These are phyloP conservation scores for Drosophila barbarae DNA, from an alignment of 2,888 invertebrate species.

Conservation along the genomic window DNA sequence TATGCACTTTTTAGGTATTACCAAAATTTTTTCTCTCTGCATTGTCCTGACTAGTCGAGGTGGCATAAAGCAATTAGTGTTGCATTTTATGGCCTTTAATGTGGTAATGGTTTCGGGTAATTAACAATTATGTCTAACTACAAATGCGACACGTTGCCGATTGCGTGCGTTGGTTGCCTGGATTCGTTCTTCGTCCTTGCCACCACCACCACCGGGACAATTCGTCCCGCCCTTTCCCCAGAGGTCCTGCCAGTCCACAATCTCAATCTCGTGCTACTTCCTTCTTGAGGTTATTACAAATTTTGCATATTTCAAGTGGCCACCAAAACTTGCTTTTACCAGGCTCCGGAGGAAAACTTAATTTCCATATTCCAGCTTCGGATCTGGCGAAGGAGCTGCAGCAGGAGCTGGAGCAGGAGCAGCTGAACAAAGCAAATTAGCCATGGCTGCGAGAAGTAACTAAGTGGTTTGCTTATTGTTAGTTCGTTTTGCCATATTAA, in stretches of 20 bases:
- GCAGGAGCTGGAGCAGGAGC: conserved; percentile 14
- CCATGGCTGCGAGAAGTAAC: conserved; percentile 64
- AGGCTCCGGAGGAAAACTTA: conserved; percentile 21
- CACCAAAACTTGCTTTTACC: conserved; percentile 32
- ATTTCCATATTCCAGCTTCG: conserved; percentile 40
- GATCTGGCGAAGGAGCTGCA: background rate
- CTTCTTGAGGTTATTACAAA: conserved; percentile 63
- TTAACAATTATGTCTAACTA: conserved; percentile 76
- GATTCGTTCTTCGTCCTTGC: conserved; percentile 22
- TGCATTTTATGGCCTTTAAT: conserved; percentile 76
- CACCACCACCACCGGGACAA: background rate
- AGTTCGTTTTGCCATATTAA: conserved; percentile 62
- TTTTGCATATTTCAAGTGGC: conserved; percentile 70
- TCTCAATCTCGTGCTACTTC: conserved; percentile 18
- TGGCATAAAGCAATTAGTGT: conserved; percentile 74
- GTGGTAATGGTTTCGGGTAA: conserved; percentile 75
- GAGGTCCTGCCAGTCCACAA: conserved; percentile 10
- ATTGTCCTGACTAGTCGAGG: conserved; percentile 16
- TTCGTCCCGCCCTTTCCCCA: background rate
- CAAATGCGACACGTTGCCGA: conserved; percentile 75
- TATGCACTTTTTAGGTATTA: too few relatives aligned
- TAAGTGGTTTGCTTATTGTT: conserved; percentile 71
- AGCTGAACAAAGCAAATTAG: conserved; percentile 57
- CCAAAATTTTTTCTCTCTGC: conserved; percentile 11
- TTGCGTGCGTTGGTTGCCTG: conserved; percentile 57